Base-by-base conservation (phyloP, 2,113 vertebrate genomes). In the Alectura lathami region DNA sequence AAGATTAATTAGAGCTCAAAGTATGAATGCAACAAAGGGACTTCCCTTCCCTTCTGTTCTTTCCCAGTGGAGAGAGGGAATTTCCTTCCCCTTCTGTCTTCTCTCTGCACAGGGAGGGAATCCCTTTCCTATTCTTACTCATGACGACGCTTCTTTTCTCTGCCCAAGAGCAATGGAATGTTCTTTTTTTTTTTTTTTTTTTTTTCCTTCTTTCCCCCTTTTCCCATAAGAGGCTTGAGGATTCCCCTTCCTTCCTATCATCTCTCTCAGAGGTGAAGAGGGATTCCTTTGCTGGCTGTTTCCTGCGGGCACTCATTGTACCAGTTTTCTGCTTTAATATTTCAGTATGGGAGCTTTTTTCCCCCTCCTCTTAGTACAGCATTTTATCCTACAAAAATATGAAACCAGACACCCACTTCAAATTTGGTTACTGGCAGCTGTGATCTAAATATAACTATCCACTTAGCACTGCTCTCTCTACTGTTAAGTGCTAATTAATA, bases 1-100 rank as follows among this genome's bases (percentile, higher is more conserved):
- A 95, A 90, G 82, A 96, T 85, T 95, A 96, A 97, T 97, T 97
- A 97, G 81, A 87, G 88, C 93, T 91, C 69, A 73, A 81, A 94
- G 56, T 56, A 92, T 90, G 94, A 97, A 91, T 68, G 73, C 83
- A 95, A 92, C 91, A 89, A 91, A 87, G 91, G 94, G 94, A 96
- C 89, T 96, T 96, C 95, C 95, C 89, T 91, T 59, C 83, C 92
- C 88, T 93, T 94, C 92, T 96, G 94, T 94, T 95, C 84, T 91
- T 80, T 93, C 94, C 95, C 95, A 95, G n/a, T 69, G 86, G 91
- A 94, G 86, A 70, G 27, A 67, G 51, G 86, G 93, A 93, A 93
- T 94, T 96, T 90, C 96, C 73, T 70, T 91, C 68, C 69, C 94
- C 94, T 95, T 96, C 94, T 96, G 94, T 92, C 63, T 94, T 54